phyloP scores from a whole-genome alignment of 2,888 invertebrate species.

The Acronicta leporina region DNA sequence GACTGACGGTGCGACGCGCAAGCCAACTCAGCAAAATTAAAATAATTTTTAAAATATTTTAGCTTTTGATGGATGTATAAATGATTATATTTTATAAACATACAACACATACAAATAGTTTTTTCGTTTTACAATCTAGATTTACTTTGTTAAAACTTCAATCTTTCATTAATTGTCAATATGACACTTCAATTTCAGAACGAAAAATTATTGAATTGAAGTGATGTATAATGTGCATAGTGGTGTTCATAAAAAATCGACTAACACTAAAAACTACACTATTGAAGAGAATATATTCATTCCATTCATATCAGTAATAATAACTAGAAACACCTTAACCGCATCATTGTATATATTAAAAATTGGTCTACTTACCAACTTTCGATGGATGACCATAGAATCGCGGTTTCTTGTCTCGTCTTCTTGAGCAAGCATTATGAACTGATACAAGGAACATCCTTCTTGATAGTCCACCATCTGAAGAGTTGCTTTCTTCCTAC shows the following conservation, averaged over 20 bases:
- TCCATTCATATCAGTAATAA: too few relatives aligned
- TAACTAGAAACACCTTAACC: too few relatives aligned
- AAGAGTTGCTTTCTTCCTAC: too few relatives aligned
- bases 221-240: background rate
- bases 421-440: too few relatives aligned
- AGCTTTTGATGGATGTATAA: constrained; percentile 3
- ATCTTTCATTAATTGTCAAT: constrained; percentile 22
- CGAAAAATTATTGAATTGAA: constrained; percentile 16
- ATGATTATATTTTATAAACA: constrained; percentile 6
- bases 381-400: too few relatives aligned
- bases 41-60: constrained; percentile 29
- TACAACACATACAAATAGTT: constrained; percentile 5
- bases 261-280: constrained; percentile 3
- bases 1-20: constrained; percentile 81
- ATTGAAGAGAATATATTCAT: background rate
- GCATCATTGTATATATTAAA: too few relatives aligned
- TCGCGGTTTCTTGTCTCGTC: too few relatives aligned
- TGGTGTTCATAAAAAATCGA: constrained; percentile 9
- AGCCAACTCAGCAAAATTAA: constrained; percentile 85
- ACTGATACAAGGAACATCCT: too few relatives aligned
- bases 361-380: too few relatives aligned
- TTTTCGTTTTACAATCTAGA: constrained; percentile 4
- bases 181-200: constrained; percentile 42
- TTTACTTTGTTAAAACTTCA: constrained; percentile 1
- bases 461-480: too few relatives aligned